Conservation (phyloP, 2,113 vertebrate species). For the Macaca mulatta region DNA sequence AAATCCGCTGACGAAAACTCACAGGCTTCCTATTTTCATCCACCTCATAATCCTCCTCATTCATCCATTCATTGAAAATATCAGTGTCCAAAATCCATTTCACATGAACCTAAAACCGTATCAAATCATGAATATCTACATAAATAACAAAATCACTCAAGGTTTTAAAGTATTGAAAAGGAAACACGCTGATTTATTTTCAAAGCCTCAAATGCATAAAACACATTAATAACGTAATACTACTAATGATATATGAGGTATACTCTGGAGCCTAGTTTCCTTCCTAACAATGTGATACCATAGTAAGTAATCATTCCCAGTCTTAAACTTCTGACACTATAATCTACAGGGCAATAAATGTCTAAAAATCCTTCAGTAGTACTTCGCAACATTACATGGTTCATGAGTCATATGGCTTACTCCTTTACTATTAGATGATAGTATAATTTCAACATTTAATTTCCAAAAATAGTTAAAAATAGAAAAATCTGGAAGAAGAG, state of each 20-base stretch:
- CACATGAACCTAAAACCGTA: constrained; percentile 89
- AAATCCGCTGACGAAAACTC: constrained; percentile 92
- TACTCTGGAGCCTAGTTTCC: not conserved
- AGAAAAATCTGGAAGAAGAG: not conserved
- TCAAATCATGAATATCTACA: rapidly evolving
- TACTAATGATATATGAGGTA: not conserved
- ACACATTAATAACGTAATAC: not conserved
- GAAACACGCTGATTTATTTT: not conserved
- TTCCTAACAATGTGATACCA: not conserved
- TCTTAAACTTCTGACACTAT: not conserved
- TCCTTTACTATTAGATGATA: not conserved
- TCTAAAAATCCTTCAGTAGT: not conserved
- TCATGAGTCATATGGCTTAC: not conserved
- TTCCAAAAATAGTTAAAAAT: not conserved
- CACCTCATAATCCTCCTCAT: constrained; percentile 97
- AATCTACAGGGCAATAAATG: not conserved
- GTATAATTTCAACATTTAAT: not conserved
- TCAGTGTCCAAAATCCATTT: constrained; percentile 97
- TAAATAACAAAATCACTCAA: not conserved
- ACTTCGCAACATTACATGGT: not conserved
- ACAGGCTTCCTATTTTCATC: constrained; percentile 95
- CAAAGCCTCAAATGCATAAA: not conserved
- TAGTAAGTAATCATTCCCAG: not conserved
- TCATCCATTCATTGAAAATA: constrained; percentile 98
- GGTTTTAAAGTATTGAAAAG: not conserved